Evolutionary conservation across 2,797 vertebrate genomes (phyloP).

Genomic region (Emydoidea blandingii): DNA sequence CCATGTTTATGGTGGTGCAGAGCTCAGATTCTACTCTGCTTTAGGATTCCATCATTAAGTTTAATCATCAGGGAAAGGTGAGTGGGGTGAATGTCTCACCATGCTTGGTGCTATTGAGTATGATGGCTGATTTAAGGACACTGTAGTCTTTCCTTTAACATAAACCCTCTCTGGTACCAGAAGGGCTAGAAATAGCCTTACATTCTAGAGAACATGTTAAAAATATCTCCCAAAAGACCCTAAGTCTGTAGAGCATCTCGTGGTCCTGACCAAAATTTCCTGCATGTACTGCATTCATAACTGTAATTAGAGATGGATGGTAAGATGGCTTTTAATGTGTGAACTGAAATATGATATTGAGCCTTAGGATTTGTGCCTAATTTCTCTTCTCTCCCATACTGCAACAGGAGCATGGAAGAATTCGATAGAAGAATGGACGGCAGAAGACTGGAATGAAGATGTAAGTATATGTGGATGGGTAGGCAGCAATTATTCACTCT

Average conservation of each 20-base stretch:
- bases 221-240: neutral
- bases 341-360: accelerated
- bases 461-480: constrained; percentile 82
- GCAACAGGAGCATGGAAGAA: constrained; percentile 89
- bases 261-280: neutral
- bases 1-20: neutral
- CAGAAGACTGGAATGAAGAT: constrained; percentile 98
- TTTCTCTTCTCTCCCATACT: constrained; percentile 19
- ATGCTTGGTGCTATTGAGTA: neutral
- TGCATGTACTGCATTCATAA: neutral
- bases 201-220: neutral
- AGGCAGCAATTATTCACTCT: neutral
- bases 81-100: neutral
- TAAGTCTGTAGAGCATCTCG: neutral
- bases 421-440: constrained; percentile 93
- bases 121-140: neutral
- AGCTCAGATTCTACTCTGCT: neutral
- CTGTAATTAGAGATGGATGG: neutral
- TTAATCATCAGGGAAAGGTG: accelerated
- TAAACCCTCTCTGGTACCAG: accelerated
- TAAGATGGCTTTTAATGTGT: neutral
- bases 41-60: neutral
- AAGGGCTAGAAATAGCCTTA: neutral
- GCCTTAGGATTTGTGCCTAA: neutral
- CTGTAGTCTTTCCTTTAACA: accelerated